Conservation (phyloP, 2,888 invertebrate genomes). For the Arctia plantaginis region DNA sequence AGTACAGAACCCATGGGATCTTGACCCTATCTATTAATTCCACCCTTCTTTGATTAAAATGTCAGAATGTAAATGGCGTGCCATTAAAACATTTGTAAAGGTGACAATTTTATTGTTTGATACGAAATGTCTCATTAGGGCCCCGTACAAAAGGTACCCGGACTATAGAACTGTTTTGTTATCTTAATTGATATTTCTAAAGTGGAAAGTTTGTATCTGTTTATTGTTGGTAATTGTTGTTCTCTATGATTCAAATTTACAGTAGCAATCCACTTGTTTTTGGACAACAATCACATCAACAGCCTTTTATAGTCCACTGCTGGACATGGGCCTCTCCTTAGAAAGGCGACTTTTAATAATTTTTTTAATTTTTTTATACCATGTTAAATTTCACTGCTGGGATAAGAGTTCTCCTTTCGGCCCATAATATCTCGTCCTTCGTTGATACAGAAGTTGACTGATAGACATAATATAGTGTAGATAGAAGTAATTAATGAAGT, state of each 20-base stretch:
- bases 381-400: too few relatives aligned
- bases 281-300: too few relatives aligned
- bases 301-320: too few relatives aligned
- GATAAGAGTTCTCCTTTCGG: too few relatives aligned
- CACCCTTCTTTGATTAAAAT: conserved; percentile 69
- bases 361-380: too few relatives aligned
- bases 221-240: conserved; percentile 16
- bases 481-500: too few relatives aligned
- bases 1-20: conserved; percentile 41
- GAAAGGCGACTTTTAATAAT: too few relatives aligned
- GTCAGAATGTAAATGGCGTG: conserved; percentile 71
- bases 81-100: conserved; percentile 64
- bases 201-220: conserved; percentile 17
- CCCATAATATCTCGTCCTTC: too few relatives aligned
- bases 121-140: conserved; percentile 54
- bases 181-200: conserved; percentile 24
- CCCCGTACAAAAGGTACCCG: conserved; percentile 32
- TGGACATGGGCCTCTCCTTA: too few relatives aligned
- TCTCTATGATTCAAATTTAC: not conserved
- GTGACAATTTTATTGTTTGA: conserved; percentile 61
- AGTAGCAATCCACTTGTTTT: too few relatives aligned
- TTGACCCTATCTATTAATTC: conserved; percentile 55
- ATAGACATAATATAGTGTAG: too few relatives aligned
- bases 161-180: conserved; percentile 26
- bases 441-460: too few relatives aligned